Conservation (phyloP, 2,797 vertebrate genomes). For the Mallotus villosus region DNA sequence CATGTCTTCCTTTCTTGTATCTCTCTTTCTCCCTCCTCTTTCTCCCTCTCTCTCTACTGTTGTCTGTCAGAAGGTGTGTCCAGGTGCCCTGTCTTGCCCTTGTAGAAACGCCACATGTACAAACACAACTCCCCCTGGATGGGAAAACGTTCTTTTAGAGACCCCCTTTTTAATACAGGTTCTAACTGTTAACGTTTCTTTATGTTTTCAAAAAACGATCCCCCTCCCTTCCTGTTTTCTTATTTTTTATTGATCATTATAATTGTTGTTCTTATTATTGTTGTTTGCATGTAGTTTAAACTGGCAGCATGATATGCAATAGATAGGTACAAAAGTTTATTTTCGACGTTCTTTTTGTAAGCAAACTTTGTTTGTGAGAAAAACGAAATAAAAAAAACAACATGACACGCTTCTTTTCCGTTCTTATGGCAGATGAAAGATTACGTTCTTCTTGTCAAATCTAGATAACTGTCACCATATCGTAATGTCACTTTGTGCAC, state of each 20-base stretch:
- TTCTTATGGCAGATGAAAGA: constrained; percentile 4
- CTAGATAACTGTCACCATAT: not conserved
- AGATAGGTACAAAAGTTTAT: constrained; percentile 81
- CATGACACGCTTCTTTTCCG: constrained; percentile 36
- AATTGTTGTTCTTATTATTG: constrained; percentile 69
- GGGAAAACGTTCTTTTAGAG: constrained; percentile 47
- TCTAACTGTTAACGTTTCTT: constrained; percentile 34
- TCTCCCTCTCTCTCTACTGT: constrained; percentile 21
- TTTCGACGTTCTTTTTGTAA: constrained; percentile 74
- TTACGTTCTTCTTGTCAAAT: constrained; percentile 2
- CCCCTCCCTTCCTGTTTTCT: constrained; percentile 36
- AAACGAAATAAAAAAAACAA: constrained; percentile 55
- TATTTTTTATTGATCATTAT: constrained; percentile 67
- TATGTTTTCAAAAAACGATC: constrained; percentile 29
- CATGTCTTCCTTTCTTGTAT: constrained; percentile 11
- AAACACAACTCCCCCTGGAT: constrained; percentile 52
- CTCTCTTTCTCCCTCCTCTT: constrained; percentile 27
- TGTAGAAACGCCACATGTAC: constrained; percentile 48
- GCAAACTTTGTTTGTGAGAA: constrained; percentile 71
- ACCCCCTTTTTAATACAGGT: constrained; percentile 40
- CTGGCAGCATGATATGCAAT: constrained; percentile 86
- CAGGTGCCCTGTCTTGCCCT: constrained; percentile 39
- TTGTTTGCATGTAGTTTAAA: constrained; percentile 86
- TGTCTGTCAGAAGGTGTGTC: constrained; percentile 33
- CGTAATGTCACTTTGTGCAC: not conserved